These are phyloP conservation scores for Phasianus colchicus DNA, from an alignment of 2,113 vertebrate species.

Conservation along the genomic window DNA sequence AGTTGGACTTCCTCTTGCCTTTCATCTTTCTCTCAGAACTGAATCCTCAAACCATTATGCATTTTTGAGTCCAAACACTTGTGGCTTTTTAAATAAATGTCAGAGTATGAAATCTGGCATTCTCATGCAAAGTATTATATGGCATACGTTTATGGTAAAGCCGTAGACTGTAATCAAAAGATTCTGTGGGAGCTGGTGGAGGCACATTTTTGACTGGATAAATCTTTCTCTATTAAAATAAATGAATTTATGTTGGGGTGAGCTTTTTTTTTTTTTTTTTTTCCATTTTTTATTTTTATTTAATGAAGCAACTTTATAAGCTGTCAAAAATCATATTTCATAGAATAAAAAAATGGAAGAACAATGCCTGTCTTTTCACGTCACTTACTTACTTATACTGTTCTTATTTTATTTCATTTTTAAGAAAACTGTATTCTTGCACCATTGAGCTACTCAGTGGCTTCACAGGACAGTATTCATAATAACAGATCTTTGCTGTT, in stretches of 20 bases:
- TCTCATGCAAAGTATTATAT: slow-evolving; percentile 53
- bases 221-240: slow-evolving; percentile 64
- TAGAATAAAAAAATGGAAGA: neutral
- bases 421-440: neutral
- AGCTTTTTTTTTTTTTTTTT: neutral
- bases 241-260: neutral
- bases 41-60: slow-evolving; percentile 32
- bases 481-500: neutral
- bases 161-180: slow-evolving; percentile 62
- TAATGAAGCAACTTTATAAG: slow-evolving; percentile 34
- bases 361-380: neutral
- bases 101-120: slow-evolving; percentile 43
- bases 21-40: slow-evolving; percentile 25
- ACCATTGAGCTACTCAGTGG: neutral
- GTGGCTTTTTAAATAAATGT: slow-evolving; percentile 63
- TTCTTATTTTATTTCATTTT: neutral
- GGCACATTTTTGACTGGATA: slow-evolving; percentile 59
- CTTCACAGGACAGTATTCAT: neutral
- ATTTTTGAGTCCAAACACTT: slow-evolving; percentile 62
- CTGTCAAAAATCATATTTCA: slow-evolving; percentile 47
- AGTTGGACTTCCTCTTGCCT: neutral
- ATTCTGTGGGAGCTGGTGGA: slow-evolving; percentile 46
- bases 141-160: slow-evolving; percentile 63
- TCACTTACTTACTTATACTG: neutral
- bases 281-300: neutral